Evolutionary conservation across 1,140 invertebrate genomes (phyloP), one percentile per base, ranked within the genome.

Genomic region (Coptotermes formosanus): DNA sequence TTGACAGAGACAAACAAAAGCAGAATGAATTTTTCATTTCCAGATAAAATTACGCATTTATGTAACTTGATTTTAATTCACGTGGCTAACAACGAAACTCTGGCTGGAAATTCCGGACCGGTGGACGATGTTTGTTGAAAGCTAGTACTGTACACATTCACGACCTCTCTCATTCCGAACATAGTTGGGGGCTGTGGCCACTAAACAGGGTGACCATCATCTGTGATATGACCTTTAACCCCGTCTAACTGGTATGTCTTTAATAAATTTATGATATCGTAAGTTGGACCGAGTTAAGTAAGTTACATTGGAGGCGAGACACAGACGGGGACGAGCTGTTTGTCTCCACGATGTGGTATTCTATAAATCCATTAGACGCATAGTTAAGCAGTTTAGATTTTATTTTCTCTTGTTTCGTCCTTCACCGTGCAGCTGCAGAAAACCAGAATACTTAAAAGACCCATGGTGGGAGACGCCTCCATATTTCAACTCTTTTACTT

Each of bases 231-330:
- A 30, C 64, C 64, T 75, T 25, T 75, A 30, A 75, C 64, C 64
- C 19, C 19, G 0, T 55, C 52, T 21, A 55, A 55, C 64, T 25
- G 64, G 64, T 25, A 75, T 75, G 25, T 14, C 64, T 75, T 75
- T 75, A 30, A 75, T 75, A 75, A 75, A n/a, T 75, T 75, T 75
- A 75, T 75, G 64, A 75, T 75, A 75, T 75, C 64, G 64, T 75
- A 75, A 75, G 30, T 75, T 30, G 25, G 64, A n/a, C 25, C 25
- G 7, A 75, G n/a, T 75, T 75, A 75, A 75, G 16, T 30, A 64
- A n/a, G 64, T 30, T 8, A 75, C n/a, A 75, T 30, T 75, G n/a
- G 64, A 30, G 38, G 30, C 64, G 14, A 75, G 64, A 14, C 8
- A 12, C 0, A 14, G 64, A 30, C 8, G 19, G 19, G 14, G 19